Base-by-base conservation (phyloP, 2,113 vertebrate genomes). In the Phalacrocorax pelagicus region DNA sequence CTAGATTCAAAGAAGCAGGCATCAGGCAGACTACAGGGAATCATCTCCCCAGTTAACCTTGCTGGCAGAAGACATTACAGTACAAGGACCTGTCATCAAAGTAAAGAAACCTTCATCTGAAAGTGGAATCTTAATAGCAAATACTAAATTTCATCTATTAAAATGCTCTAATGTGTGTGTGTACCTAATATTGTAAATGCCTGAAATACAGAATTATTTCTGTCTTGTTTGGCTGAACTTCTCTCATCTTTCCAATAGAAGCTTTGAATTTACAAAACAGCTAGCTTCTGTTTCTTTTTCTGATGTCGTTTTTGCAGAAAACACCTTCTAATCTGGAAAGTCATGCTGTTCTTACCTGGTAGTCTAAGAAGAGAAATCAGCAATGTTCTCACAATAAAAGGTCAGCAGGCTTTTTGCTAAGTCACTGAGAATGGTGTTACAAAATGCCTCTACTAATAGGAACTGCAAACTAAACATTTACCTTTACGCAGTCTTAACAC, bases 111-210 rank as follows among this genome's bases (percentile, higher is more conserved):
- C 75, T 84, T 96, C 81, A 92, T 2, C 4, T 79, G 70, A 82
- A 96, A 97, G 66, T 49, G 62, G 83, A 94, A 86, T 85, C 54
- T 85, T 82, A 66, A 79, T 10, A 96, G 77, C 22, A 94, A 97
- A 52, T 40, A 59, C 44, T 94, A n/a, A 92, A 92, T 96, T 95
- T 86, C 40, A 71, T 73, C 73, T 82, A 42, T 36, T 81, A 63
- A 85, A 92, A 79, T 42, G 23, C 23, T 29, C 38, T 47, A 67
- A 58, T 51, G 14, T 77, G 42, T 77, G 42, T 71, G 7, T 44
- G 51, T 70, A 88, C 24, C 30, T 59, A 80, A 36, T 47, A 38
- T 16, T 61, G 7, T 66, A 94, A 95, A 90, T 61, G 16, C 51
- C 87, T 61, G 62, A 81, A 81, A 85, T 69, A 62, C 2, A 19